Conservation (phyloP, 2,888 invertebrate species). For the Tachina lurida region DNA sequence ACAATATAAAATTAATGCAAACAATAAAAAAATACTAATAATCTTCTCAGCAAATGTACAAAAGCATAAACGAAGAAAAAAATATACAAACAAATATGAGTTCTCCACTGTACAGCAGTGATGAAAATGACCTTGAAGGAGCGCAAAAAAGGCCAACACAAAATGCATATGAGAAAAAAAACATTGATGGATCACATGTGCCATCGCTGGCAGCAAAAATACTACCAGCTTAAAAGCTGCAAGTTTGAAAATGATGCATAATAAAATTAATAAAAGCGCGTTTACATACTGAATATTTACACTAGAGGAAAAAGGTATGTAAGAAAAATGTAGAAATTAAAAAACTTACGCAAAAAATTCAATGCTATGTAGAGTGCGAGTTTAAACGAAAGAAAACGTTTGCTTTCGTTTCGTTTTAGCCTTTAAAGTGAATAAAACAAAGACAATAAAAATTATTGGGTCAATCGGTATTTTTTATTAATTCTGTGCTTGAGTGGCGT, state of each 20-base stretch:
- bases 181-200: slow-evolving; percentile 70
- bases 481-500: no score
- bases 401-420: no score
- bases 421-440: no score
- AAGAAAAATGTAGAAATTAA: no score
- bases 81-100: slow-evolving; percentile 53
- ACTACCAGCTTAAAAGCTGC: slow-evolving; percentile 56
- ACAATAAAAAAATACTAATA: slow-evolving; percentile 43
- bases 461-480: no score
- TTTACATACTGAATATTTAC: not conserved
- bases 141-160: slow-evolving; percentile 26
- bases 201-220: slow-evolving; percentile 48
- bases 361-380: no score
- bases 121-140: slow-evolving; percentile 70
- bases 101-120: slow-evolving; percentile 60
- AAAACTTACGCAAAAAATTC: no score
- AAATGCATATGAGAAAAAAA: slow-evolving; percentile 54
- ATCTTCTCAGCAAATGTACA: slow-evolving; percentile 25
- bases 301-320: slow-evolving; percentile 16
- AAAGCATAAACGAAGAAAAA: not conserved
- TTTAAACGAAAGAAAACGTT: no score
- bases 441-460: no score
- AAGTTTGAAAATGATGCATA: slow-evolving; percentile 55
- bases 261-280: slow-evolving; percentile 2
- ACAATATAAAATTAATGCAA: slow-evolving; percentile 56